Evolutionary conservation across 2,888 invertebrate species (phyloP), one percentile per base, ranked within the genome.

Genomic region (Pristionchus arcanus): DNA sequence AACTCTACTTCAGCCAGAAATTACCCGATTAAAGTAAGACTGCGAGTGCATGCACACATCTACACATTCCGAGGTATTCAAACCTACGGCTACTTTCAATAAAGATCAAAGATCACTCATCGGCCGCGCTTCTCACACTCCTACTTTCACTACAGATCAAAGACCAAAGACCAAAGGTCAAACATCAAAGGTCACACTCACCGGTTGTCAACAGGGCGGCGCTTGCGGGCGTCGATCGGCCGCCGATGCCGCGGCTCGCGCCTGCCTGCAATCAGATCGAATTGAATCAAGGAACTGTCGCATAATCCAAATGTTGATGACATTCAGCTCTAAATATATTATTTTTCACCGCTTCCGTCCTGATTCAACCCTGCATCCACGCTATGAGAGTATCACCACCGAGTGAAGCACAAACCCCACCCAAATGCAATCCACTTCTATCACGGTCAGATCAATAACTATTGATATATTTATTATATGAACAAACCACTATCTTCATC

Each of bases 201-300:
- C 81, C 81, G 11, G 81, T 81, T 7, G 81, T 81, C 16, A 81
- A 19, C 25, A 81, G 81, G 21, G 49, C 81, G 11, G 81, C 81
- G n/a, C n/a, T 81, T 1, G 42, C 53, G 49, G 81, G 81, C 25
- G 81, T 81, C 5, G 25, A 28, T 21, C 81, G 42, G 25, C 81
- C 81, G 53, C 49, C 53, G 49, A 53, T 42, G 34, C 34, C 81
- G 19, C 81, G 21, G 15, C 34, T 42, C 49, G 42, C 53, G 21
- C 81, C 49, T 25, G 81, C 49, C 42, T 42, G 42, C 81, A 71
- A 71, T 71, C 5, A 28, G 7, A 15, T 13, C 19, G 55, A 19
- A 55, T 66, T 66, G 3, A n/a, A 19, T 2, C 25, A n/a, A 55
- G 21, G 55, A 55, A 55, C 21, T 11, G 21, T 19, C 5, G 0